phyloP scores from a whole-genome alignment of 1,140 invertebrate genomes.

The Homarus americanus region DNA sequence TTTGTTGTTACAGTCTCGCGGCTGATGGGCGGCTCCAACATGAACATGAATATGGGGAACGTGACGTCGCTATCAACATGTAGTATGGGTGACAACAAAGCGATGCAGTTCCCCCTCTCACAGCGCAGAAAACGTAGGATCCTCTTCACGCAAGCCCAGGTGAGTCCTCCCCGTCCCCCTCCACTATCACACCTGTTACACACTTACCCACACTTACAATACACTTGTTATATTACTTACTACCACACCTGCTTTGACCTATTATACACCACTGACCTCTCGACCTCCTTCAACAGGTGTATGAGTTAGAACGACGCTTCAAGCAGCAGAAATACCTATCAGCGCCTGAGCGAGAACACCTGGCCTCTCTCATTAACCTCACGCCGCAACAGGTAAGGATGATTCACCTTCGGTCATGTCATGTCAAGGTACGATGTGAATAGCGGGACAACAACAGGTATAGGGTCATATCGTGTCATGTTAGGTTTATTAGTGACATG shows the following conservation, averaged over 20 bases:
- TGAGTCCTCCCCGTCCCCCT: conserved; percentile 66
- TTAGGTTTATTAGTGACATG: too few species aligned
- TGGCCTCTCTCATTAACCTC: conserved; percentile 82
- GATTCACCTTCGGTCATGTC: too few species aligned
- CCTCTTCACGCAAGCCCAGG: conserved; percentile 80
- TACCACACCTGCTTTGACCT: too few species aligned
- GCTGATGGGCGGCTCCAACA: conserved; percentile 90
- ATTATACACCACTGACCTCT: neutral
- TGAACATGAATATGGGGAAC: conserved; percentile 88
- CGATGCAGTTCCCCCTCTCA: conserved; percentile 94
- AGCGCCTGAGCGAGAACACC: conserved; percentile 84
- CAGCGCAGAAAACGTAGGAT: conserved; percentile 83
- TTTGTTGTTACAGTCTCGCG: conserved; percentile 85
- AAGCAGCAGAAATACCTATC: conserved; percentile 87
- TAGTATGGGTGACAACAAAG: conserved; percentile 86
- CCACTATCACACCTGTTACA: too few species aligned
- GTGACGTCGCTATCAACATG: conserved; percentile 85
- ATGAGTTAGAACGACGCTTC: conserved; percentile 97
- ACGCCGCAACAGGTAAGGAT: conserved; percentile 82
- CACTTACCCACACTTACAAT: too few species aligned
- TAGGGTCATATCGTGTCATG: too few species aligned
- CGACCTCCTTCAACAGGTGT: conserved; percentile 85
- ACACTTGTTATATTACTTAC: too few species aligned
- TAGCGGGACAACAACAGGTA: too few species aligned
- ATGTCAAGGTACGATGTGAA: too few species aligned